These are phyloP conservation scores for Chymomyza costata DNA, from an alignment of 1,140 invertebrate genomes.

Conservation along the genomic window DNA sequence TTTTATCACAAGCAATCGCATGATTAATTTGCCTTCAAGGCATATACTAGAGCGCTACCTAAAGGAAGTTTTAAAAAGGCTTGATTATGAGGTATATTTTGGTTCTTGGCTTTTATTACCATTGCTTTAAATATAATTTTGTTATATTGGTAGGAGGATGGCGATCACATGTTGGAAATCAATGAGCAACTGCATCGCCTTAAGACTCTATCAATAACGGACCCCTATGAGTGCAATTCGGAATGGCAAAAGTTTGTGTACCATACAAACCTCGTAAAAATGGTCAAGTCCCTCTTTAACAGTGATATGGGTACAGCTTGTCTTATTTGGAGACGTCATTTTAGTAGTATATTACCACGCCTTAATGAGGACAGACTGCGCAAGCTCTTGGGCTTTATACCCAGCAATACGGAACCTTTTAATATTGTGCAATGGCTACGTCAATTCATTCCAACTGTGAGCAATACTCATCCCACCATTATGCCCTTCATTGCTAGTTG, in stretches of 20 bases:
- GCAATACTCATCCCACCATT: constrained; percentile 61
- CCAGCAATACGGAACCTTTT: constrained; percentile 54
- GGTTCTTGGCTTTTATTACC: neutral
- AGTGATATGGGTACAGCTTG: constrained; percentile 62
- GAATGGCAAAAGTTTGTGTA: constrained; percentile 74
- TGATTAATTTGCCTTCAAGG: constrained; percentile 62
- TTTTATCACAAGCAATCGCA: constrained; percentile 61
- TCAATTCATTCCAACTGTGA: constrained; percentile 61
- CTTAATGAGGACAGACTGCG: constrained; percentile 51
- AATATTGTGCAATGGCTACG: constrained; percentile 66
- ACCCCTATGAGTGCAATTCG: constrained; percentile 66
- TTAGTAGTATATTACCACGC: constrained; percentile 50
- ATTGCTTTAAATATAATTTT: neutral
- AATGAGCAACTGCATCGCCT: constrained; percentile 66
- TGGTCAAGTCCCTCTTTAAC: constrained; percentile 55
- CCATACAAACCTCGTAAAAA: constrained; percentile 54
- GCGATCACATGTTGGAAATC: constrained; percentile 56
- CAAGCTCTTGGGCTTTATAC: constrained; percentile 55
- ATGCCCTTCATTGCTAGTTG: constrained; percentile 67
- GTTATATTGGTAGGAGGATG: constrained; percentile 39
- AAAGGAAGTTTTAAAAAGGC: constrained; percentile 46
- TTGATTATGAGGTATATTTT: constrained; percentile 54
- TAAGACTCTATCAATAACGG: constrained; percentile 65
- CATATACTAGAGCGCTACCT: constrained; percentile 52
- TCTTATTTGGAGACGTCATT: constrained; percentile 68